Conservation (phyloP, 1,140 invertebrate genomes). For the Periplaneta americana region DNA sequence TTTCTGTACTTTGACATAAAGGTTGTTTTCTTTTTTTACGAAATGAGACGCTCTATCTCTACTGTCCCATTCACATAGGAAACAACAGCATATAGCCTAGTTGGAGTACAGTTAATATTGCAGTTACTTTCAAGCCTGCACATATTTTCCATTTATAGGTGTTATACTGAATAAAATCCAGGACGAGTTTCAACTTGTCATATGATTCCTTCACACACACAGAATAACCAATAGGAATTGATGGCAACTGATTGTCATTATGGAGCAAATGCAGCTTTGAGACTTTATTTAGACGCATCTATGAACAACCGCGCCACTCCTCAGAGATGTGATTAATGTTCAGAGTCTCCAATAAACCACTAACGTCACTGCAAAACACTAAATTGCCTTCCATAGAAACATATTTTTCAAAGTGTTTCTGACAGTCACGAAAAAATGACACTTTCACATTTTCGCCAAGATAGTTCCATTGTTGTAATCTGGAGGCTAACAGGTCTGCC, state of each 20-base stretch:
- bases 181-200: background rate
- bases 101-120: background rate
- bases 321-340: no score
- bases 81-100: constrained; percentile 21
- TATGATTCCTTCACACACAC: constrained; percentile 15
- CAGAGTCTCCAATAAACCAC: no score
- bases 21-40: constrained; percentile 30
- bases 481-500: no score
- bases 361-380: no score
- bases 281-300: constrained; percentile 22
- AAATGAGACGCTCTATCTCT: constrained; percentile 32
- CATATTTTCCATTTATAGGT: constrained; percentile 6
- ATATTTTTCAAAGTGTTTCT: no score
- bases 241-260: no score
- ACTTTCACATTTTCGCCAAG: no score
- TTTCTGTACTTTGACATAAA: constrained; percentile 24
- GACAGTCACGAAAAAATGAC: no score
- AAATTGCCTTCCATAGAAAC: no score
- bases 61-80: constrained; percentile 40
- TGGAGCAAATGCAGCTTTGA: constrained; percentile 20
- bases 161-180: constrained; percentile 12
- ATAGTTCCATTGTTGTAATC: no score
- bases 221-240: no score
- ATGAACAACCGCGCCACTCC: constrained; percentile 25
- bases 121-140: constrained; percentile 8